These are phyloP conservation scores for Atherinosoma microstoma DNA, from an alignment of 2,797 vertebrate species.

Conservation along the genomic window DNA sequence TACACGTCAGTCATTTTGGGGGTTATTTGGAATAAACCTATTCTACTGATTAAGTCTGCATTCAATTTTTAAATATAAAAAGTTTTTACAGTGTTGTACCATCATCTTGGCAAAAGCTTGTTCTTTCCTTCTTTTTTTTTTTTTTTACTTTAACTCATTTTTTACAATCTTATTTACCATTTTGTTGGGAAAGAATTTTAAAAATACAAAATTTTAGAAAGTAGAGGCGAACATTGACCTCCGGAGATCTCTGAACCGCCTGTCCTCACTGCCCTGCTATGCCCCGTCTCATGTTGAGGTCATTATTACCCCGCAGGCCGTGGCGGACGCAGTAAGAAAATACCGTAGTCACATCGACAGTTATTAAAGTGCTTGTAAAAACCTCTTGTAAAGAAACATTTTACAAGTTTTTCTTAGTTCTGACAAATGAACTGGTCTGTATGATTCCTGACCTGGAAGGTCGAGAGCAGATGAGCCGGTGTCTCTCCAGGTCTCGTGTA, in stretches of 20 bases:
- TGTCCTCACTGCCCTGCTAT: slow-evolving; percentile 23
- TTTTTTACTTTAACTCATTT: background rate
- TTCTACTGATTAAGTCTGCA: too few relatives aligned
- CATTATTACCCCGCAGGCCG: slow-evolving; percentile 34
- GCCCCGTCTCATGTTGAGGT: slow-evolving; percentile 39
- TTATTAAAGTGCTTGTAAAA: slow-evolving; percentile 73
- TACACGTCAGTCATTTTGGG: too few relatives aligned
- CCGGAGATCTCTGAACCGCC: slow-evolving; percentile 14
- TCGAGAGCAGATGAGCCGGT: slow-evolving; percentile 31
- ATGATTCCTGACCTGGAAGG: slow-evolving; percentile 45
- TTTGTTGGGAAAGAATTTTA: background rate
- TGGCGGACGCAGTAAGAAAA: slow-evolving; percentile 53
- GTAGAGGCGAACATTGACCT: background rate
- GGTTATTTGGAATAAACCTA: too few relatives aligned
- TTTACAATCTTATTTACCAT: background rate
- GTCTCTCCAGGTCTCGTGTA: slow-evolving; percentile 41
- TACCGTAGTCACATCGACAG: slow-evolving; percentile 52
- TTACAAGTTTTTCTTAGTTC: slow-evolving; percentile 52
- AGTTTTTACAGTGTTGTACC: background rate
- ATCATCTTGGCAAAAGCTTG: too few relatives aligned
- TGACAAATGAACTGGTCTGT: slow-evolving; percentile 16
- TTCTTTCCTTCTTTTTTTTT: background rate
- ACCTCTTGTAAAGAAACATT: slow-evolving; percentile 59
- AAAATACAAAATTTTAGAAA: background rate
- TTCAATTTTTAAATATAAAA: too few relatives aligned